Percentiles rank a stretch among this genome's conserved stretches.
phyloP scores from a whole-genome alignment of 2,113 vertebrate species.

The Xenus cinereus region DNA sequence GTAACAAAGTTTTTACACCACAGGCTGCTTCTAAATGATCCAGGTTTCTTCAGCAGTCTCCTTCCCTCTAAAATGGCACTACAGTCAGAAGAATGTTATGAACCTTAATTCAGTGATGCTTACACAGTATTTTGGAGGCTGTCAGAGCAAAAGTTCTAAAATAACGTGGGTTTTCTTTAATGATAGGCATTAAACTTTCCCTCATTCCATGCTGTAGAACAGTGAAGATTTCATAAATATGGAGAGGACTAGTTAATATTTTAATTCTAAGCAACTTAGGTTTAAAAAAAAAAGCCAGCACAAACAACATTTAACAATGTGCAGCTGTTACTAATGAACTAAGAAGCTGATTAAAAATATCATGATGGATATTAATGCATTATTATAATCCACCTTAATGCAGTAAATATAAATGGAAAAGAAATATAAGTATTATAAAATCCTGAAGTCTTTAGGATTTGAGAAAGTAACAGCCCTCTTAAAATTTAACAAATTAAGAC shows the following conservation, averaged over 20 bases:
- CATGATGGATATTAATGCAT: slow-evolving; percentile 41
- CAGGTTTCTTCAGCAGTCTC: background rate
- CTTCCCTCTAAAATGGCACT: background rate
- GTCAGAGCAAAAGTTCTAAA: background rate
- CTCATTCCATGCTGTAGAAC: background rate
- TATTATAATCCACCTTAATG: slow-evolving; percentile 33
- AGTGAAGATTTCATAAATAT: background rate
- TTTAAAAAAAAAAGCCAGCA: background rate
- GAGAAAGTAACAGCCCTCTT: slow-evolving; percentile 9
- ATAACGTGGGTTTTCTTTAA: background rate
- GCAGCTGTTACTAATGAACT: slow-evolving; percentile 50
- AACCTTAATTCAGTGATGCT: background rate
- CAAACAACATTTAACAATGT: slow-evolving; percentile 23
- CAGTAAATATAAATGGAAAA: background rate
- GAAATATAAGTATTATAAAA: background rate
- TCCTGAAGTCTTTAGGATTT: background rate
- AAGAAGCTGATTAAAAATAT: slow-evolving; percentile 31
- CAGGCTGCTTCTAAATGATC: background rate
- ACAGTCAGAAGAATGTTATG: background rate
- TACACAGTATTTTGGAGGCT: background rate
- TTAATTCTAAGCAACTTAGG: slow-evolving; percentile 19
- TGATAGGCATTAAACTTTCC: background rate
- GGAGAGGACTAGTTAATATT: slow-evolving; percentile 23
- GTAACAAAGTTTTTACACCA: background rate
- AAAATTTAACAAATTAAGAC: slow-evolving; percentile 28